phyloP scores from a whole-genome alignment of 2,797 vertebrate genomes.

The Lepilemur septentrionalis region DNA sequence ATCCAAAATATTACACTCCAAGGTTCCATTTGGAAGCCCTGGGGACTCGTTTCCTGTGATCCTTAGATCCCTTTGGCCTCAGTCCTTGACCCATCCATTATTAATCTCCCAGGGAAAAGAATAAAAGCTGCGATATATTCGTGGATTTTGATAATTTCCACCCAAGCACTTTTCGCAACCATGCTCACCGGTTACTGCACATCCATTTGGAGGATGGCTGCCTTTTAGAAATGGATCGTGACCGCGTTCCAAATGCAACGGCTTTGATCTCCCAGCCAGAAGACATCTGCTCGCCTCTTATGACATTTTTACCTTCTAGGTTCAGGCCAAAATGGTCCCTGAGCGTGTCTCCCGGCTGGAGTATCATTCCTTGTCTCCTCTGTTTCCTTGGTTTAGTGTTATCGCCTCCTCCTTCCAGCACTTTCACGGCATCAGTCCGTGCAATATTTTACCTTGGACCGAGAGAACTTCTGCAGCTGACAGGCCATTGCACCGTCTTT shows the following conservation, averaged over 20 bases:
- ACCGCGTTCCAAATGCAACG: conserved; percentile 54
- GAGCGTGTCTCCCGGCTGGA: not conserved
- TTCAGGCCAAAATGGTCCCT: conserved; percentile 26
- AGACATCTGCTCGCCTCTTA: conserved; percentile 61
- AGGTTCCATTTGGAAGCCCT: not conserved
- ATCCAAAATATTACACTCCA: not conserved
- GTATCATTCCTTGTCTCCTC: not conserved
- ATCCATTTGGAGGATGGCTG: conserved; percentile 45
- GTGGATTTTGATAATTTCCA: conserved; percentile 35
- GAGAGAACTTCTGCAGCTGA: conserved; percentile 39
- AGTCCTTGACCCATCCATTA: not conserved
- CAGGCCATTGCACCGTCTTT: not conserved
- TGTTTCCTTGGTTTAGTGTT: conserved; percentile 40
- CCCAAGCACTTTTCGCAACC: not conserved
- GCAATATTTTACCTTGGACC: conserved; percentile 48
- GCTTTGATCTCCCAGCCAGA: conserved; percentile 58
- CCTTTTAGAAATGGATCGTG: conserved; percentile 45
- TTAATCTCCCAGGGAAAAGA: not conserved
- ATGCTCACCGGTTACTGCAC: not conserved
- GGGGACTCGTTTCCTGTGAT: not conserved
- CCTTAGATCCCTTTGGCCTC: conserved; percentile 5
- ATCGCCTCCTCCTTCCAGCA: conserved; percentile 54
- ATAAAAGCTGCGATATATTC: not conserved
- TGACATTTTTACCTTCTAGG: conserved; percentile 53
- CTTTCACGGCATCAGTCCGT: conserved; percentile 43